These are phyloP conservation scores for Oreochromis niloticus DNA, from an alignment of 2,113 vertebrate genomes.

Conservation along the genomic window DNA sequence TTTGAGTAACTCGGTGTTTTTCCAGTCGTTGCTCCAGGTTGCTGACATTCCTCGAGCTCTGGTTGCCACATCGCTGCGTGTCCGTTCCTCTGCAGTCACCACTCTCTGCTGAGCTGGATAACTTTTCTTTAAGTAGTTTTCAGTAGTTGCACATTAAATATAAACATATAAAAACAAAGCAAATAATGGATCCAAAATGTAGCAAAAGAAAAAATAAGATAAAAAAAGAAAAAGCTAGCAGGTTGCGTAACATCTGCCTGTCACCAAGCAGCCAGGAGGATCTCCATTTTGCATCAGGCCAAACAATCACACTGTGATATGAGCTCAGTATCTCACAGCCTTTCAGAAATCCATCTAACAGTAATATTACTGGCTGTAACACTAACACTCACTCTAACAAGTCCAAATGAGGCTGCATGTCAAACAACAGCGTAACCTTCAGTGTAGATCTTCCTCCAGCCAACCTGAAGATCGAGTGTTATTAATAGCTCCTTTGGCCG, in stretches of 20 bases:
- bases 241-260: neutral
- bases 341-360: neutral
- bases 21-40: neutral
- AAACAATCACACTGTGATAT: neutral
- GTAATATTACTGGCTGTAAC: neutral
- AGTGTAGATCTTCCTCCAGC: neutral
- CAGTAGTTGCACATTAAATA: neutral
- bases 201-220: neutral
- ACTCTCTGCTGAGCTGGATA: neutral
- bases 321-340: neutral
- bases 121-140: neutral
- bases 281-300: neutral
- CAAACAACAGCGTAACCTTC: neutral
- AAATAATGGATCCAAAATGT: neutral
- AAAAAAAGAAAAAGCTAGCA: neutral
- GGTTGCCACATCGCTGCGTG: neutral
- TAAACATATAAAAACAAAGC: neutral
- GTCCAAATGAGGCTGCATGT: neutral
- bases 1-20: neutral
- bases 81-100: neutral
- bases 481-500: neutral
- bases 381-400: neutral
- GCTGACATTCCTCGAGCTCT: neutral
- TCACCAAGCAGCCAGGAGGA: neutral
- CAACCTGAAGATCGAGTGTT: neutral